Conservation (phyloP, 2,888 invertebrate species). For the Mesorhabditis spiculigera region DNA sequence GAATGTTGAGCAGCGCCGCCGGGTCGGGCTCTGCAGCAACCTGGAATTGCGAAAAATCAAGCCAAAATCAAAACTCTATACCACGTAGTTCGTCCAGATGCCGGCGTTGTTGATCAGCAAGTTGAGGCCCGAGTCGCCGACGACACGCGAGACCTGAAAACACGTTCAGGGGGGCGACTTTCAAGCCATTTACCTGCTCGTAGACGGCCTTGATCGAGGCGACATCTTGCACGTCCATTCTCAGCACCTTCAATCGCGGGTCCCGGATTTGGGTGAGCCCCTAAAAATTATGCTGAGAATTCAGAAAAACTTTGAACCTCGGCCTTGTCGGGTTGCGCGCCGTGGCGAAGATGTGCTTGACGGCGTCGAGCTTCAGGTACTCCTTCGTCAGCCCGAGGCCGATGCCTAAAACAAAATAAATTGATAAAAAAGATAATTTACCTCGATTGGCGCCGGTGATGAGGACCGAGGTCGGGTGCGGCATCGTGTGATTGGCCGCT, state of each 20-base stretch:
- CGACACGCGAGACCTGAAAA: not conserved
- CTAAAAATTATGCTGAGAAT: not conserved
- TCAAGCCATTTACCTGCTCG: not conserved
- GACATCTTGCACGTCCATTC: not conserved
- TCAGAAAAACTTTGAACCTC: not conserved
- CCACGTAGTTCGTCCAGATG: not conserved
- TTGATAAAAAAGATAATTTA: too few species aligned
- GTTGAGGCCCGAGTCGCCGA: not conserved
- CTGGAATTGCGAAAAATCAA: not conserved
- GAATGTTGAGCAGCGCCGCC: not conserved
- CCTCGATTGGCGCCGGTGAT: not conserved
- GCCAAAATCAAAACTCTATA: not conserved
- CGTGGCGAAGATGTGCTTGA: conserved; percentile 6
- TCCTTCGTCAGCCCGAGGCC: conserved; percentile 2
- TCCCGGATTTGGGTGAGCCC: not conserved
- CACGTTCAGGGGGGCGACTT: too few species aligned
- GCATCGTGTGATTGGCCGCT: not conserved
- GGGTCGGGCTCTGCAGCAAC: not conserved
- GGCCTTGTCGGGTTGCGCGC: conserved; percentile 7
- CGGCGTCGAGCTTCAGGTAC: not conserved
- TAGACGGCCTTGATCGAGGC: conserved; percentile 1
- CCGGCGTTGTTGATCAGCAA: conserved; percentile 8
- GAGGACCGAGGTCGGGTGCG: not conserved
- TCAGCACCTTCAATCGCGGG: not conserved
- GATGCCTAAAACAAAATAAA: not conserved